Evolutionary conservation across 2,113 vertebrate genomes (phyloP).

Genomic region (Hippocampus zosterae): DNA sequence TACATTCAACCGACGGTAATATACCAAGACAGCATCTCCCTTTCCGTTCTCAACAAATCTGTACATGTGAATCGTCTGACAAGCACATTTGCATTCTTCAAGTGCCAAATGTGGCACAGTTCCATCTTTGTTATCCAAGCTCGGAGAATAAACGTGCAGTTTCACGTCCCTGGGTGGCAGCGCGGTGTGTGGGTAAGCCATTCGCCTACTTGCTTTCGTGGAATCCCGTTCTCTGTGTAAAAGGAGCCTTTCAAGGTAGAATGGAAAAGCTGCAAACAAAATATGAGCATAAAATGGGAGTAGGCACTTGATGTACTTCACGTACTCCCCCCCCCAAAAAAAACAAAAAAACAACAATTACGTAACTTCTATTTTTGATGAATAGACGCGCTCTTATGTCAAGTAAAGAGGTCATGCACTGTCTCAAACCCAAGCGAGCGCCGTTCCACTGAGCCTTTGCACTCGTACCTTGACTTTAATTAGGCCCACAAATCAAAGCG

Average conservation of each 20-base stretch:
- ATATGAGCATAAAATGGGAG: neutral
- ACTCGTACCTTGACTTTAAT: constrained; percentile 19
- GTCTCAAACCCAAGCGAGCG: constrained; percentile 9
- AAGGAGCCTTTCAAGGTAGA: neutral
- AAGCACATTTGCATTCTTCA: neutral
- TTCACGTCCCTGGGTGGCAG: neutral
- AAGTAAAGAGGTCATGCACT: constrained; percentile 21
- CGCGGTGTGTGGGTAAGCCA: neutral
- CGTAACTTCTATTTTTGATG: constrained; percentile 30
- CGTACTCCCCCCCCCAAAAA: constrained; percentile 23
- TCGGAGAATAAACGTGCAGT: neutral
- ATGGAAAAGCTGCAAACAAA: neutral
- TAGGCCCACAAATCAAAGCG: constrained; percentile 16
- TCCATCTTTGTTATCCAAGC: neutral
- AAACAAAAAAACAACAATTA: constrained; percentile 29
- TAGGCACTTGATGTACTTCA: constrained; percentile 32
- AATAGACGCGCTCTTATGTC: constrained; percentile 10
- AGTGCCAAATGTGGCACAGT: neutral
- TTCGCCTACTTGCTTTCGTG: neutral
- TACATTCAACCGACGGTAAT: neutral
- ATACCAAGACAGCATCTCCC: neutral
- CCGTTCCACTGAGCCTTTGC: constrained; percentile 9
- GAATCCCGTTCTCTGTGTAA: neutral
- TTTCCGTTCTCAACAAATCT: neutral
- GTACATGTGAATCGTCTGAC: neutral